A percentile compares a stretch with the other conserved stretches of the same genome.
Conservation (phyloP, 2,797 vertebrate species). For the Argyrosomus regius region DNA sequence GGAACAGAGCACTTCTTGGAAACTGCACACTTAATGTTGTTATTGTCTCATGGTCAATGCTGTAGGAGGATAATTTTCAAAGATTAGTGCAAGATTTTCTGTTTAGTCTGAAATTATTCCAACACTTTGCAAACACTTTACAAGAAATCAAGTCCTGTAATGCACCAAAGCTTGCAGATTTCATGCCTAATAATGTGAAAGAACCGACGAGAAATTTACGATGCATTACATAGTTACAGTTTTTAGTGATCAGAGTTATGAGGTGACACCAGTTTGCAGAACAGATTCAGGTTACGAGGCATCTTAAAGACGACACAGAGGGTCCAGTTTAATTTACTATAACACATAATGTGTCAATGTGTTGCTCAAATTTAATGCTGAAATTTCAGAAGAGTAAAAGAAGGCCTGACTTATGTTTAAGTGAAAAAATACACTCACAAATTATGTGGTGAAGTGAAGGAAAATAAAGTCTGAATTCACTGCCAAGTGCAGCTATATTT, state of each 20-base stretch:
- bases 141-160: not conserved
- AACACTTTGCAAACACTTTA: not conserved
- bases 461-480: not conserved
- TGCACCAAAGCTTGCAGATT: not conserved
- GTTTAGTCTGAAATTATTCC: not conserved
- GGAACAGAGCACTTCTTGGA: not conserved
- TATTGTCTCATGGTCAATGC: not conserved
- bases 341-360: not conserved
- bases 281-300: not conserved
- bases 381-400: not conserved
- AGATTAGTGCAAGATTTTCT: not conserved
- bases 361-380: not conserved
- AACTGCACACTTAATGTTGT: conserved; percentile 3
- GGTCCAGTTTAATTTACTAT: not conserved
- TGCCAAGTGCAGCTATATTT: not conserved
- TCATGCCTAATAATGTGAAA: not conserved
- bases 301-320: not conserved
- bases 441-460: not conserved
- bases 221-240: not conserved
- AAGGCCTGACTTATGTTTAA: not conserved
- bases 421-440: not conserved
- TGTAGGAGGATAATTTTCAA: conserved; percentile 11
- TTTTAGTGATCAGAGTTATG: not conserved
- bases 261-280: not conserved
- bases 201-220: not conserved